phyloP scores from a whole-genome alignment of 2,113 vertebrate genomes.

The Pygoscelis adeliae region DNA sequence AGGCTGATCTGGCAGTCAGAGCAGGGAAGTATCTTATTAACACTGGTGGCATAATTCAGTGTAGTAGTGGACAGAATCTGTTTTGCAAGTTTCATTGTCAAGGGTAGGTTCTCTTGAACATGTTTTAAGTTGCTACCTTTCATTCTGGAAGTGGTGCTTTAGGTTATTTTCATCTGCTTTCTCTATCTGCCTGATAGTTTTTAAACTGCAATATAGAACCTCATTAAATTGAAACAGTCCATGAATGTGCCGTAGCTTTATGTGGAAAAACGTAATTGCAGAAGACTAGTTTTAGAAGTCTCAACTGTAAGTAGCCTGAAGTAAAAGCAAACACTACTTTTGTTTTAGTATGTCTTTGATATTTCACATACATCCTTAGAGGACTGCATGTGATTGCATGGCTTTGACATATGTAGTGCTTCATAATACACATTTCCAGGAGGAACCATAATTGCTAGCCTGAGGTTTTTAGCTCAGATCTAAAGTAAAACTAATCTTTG shows the following conservation, averaged over 20 bases:
- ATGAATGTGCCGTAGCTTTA: slow-evolving; percentile 14
- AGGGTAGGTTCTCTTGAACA: not conserved
- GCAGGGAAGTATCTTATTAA: not conserved
- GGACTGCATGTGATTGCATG: not conserved
- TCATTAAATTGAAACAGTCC: slow-evolving; percentile 31
- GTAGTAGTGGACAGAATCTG: slow-evolving; percentile 6
- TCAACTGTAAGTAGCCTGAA: slow-evolving; percentile 29
- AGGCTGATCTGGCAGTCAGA: not conserved
- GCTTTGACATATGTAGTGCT: not conserved
- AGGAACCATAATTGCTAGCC: not conserved
- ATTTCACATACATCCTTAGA: slow-evolving; percentile 1
- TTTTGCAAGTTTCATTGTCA: slow-evolving; percentile 28
- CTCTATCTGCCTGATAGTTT: slow-evolving; percentile 34
- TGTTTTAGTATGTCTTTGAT: slow-evolving; percentile 19
- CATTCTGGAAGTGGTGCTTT: not conserved
- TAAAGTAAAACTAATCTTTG: not conserved
- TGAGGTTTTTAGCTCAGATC: not conserved
- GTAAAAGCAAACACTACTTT: not conserved
- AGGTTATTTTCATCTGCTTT: slow-evolving; percentile 49
- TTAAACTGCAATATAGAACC: slow-evolving; percentile 51
- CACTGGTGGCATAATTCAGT: not conserved
- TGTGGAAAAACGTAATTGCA: slow-evolving; percentile 50
- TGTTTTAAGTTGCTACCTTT: slow-evolving; percentile 12
- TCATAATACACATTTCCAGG: not conserved
- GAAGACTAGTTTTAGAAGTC: slow-evolving; percentile 12